These are phyloP conservation scores for Sander lucioperca DNA, from an alignment of 2,113 vertebrate genomes.

Conservation along the genomic window DNA sequence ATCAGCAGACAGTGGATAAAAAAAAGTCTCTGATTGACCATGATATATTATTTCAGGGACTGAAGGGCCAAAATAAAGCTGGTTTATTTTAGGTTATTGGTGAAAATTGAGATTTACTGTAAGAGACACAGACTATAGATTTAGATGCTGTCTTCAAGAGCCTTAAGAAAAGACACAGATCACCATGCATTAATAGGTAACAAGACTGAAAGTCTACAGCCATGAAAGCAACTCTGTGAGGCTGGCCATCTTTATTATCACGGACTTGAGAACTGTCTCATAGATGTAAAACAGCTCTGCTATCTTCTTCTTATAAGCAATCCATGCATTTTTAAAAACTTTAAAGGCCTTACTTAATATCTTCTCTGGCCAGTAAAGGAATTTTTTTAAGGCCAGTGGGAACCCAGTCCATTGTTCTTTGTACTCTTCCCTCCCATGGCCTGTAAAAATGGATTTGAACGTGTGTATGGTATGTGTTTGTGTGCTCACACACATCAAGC, in stretches of 20 bases:
- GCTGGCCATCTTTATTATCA: background rate
- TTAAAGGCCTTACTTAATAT: constrained; percentile 8
- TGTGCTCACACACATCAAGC: constrained; percentile 43
- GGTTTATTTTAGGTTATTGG: background rate
- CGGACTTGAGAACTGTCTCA: background rate
- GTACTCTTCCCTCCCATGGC: constrained; percentile 1
- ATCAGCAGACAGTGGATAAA: background rate
- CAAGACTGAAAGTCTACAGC: background rate
- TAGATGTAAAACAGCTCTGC: background rate
- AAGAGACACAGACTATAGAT: background rate
- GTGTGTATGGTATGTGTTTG: constrained; percentile 7
- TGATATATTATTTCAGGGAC: background rate
- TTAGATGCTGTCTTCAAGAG: background rate
- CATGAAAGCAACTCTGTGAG: background rate
- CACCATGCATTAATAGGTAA: background rate
- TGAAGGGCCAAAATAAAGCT: background rate
- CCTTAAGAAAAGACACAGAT: no score
- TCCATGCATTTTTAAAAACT: background rate
- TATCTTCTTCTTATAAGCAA: background rate
- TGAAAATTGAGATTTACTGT: background rate
- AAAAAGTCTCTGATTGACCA: background rate
- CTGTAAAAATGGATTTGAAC: constrained; percentile 8
- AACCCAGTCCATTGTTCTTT: constrained; percentile 15
- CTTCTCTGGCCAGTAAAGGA: background rate
- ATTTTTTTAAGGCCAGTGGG: background rate